Evolutionary conservation across 2,113 vertebrate genomes (phyloP).

Genomic region (Abramis brama): DNA sequence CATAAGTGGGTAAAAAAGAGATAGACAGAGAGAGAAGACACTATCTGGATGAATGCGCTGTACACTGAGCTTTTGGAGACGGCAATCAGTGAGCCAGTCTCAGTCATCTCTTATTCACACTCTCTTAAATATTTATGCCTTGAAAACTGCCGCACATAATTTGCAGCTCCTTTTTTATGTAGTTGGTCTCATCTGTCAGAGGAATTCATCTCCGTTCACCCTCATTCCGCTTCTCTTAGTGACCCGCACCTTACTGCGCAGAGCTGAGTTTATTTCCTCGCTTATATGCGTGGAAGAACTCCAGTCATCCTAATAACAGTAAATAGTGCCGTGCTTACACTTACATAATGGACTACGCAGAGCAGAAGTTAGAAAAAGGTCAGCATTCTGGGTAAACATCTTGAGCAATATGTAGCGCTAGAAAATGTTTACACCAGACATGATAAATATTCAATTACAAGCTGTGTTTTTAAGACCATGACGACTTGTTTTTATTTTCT

Average conservation of each 20-base stretch:
- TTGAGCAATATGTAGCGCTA: neutral
- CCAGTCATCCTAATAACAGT: conserved; percentile 38
- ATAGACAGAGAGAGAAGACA: neutral
- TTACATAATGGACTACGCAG: neutral
- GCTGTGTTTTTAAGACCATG: neutral
- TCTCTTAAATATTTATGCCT: conserved; percentile 38
- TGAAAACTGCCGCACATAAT: conserved; percentile 53
- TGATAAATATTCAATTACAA: conserved; percentile 30
- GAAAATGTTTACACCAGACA: conserved; percentile 1
- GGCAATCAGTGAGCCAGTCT: conserved; percentile 17
- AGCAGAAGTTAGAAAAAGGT: conserved; percentile 13
- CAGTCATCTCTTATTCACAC: conserved; percentile 52
- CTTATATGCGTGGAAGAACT: conserved; percentile 22
- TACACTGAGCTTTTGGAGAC: conserved; percentile 46
- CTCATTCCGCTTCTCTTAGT: conserved; percentile 16
- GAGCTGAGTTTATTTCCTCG: conserved; percentile 28
- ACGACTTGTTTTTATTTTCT: conserved; percentile 16
- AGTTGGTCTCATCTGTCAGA: conserved; percentile 38
- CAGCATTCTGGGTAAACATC: conserved; percentile 28
- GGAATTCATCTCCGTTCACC: conserved; percentile 11
- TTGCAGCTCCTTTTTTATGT: conserved; percentile 40
- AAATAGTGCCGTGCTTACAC: conserved; percentile 33
- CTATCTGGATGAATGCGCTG: conserved; percentile 7
- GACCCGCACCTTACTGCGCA: conserved; percentile 25
- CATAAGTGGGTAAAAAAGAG: neutral